Percentiles rank a stretch among this genome's conserved stretches.
Conservation (phyloP, 2,113 vertebrate genomes). For the Todiramphus chloris region DNA sequence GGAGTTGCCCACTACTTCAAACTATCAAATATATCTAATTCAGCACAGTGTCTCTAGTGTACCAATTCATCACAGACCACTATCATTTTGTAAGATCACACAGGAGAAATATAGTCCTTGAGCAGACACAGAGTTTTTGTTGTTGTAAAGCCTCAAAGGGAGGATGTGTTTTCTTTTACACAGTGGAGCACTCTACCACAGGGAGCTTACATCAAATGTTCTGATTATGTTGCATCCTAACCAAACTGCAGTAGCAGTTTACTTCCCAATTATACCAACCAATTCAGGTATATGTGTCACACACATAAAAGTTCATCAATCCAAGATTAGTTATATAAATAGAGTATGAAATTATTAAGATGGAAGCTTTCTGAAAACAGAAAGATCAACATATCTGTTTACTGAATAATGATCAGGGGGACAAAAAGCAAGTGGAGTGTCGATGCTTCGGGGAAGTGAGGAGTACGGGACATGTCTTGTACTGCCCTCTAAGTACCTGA, state of each 20-base stretch:
- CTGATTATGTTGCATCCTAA: neutral
- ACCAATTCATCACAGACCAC: neutral
- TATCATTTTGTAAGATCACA: neutral
- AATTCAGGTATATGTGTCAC: neutral
- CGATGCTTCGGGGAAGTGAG: neutral
- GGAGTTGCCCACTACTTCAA: neutral
- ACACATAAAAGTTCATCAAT: neutral
- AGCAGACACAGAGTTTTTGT: neutral
- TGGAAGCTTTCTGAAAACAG: neutral
- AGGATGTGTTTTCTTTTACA: neutral
- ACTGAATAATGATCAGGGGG: no score
- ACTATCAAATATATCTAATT: neutral
- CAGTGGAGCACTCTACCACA: neutral
- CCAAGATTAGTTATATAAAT: neutral
- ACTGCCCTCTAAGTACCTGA: neutral
- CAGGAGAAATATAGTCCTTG: neutral
- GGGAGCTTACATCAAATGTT: neutral
- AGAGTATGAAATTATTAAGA: neutral
- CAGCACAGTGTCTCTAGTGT: neutral
- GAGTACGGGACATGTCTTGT: neutral
- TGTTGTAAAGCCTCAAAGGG: neutral
- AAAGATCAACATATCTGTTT: neutral
- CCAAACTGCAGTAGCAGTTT: neutral
- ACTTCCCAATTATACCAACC: neutral
- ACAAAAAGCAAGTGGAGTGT: rapidly evolving